Evolutionary conservation across 2,113 vertebrate species (phyloP).

Genomic region (Oncorhynchus mykiss): DNA sequence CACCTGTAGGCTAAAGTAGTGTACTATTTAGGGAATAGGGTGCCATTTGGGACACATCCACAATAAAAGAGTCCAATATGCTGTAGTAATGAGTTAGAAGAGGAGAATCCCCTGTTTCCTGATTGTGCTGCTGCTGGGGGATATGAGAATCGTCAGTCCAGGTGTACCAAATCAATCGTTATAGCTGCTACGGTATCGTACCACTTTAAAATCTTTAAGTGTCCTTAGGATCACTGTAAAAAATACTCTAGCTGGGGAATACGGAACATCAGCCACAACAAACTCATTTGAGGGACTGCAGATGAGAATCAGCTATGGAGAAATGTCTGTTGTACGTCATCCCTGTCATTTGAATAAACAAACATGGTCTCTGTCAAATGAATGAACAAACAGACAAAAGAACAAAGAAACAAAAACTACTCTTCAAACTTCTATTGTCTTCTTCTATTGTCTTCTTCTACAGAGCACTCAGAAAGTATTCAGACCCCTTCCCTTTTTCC

Average conservation of each 20-base stretch:
- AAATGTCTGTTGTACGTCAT: too few relatives aligned
- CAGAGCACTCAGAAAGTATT: too few relatives aligned
- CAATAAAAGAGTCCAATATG: background rate
- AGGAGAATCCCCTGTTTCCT: conserved; percentile 60
- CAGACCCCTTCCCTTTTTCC: too few relatives aligned
- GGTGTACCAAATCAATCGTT: conserved; percentile 70
- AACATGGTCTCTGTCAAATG: background rate
- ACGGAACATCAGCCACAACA: background rate
- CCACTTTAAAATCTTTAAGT: conserved; percentile 35
- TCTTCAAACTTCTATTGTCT: too few relatives aligned
- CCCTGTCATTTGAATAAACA: background rate
- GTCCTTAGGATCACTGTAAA: conserved; percentile 1
- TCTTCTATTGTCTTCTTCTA: too few relatives aligned
- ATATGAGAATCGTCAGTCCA: conserved; percentile 65
- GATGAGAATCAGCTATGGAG: background rate
- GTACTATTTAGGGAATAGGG: background rate
- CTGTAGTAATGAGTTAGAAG: conserved; percentile 65
- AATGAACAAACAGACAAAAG: background rate
- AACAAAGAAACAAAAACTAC: too few relatives aligned
- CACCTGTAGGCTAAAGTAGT: too few relatives aligned
- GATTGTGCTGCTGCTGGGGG: conserved; percentile 58
- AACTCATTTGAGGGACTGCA: background rate
- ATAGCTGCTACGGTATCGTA: conserved; percentile 9
- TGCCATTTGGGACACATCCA: conserved; percentile 18
- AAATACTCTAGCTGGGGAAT: too few relatives aligned